These are phyloP conservation scores for Peucedramus taeniatus DNA, from an alignment of 2,113 vertebrate genomes.

Conservation along the genomic window DNA sequence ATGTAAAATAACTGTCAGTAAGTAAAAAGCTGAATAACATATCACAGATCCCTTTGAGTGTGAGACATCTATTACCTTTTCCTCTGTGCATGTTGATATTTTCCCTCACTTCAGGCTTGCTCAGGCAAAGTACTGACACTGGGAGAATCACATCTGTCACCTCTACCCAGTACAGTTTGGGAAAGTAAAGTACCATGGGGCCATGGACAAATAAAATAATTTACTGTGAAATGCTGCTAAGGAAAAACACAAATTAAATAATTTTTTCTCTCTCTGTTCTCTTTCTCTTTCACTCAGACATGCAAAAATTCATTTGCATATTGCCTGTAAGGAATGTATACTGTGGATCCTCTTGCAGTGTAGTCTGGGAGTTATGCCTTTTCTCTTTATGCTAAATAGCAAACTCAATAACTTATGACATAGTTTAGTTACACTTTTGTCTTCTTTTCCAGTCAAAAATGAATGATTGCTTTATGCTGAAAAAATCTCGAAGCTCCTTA, in stretches of 20 bases:
- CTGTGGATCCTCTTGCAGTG: not conserved
- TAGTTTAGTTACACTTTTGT: not conserved
- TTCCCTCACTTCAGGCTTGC: not conserved
- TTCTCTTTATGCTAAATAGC: not conserved
- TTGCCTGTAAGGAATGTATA: not conserved
- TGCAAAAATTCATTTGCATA: not conserved
- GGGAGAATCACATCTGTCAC: not conserved
- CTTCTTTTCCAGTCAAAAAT: not conserved
- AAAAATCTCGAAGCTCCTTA: not conserved
- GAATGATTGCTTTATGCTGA: not conserved
- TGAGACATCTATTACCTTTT: not conserved
- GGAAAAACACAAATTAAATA: not conserved
- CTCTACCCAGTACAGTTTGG: not conserved
- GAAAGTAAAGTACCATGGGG: not conserved
- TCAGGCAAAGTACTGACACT: not conserved
- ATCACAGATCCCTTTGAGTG: not conserved
- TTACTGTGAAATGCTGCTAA: not conserved
- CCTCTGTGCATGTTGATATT: not conserved
- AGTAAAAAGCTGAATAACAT: not conserved
- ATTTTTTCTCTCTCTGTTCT: not conserved
- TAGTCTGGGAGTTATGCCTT: not conserved
- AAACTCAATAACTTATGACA: fast-evolving
- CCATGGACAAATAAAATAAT: not conserved
- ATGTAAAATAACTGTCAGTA: not conserved
- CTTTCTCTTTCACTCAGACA: not conserved